phyloP scores from a whole-genome alignment of 2,113 vertebrate genomes.

The Canis aureus region DNA sequence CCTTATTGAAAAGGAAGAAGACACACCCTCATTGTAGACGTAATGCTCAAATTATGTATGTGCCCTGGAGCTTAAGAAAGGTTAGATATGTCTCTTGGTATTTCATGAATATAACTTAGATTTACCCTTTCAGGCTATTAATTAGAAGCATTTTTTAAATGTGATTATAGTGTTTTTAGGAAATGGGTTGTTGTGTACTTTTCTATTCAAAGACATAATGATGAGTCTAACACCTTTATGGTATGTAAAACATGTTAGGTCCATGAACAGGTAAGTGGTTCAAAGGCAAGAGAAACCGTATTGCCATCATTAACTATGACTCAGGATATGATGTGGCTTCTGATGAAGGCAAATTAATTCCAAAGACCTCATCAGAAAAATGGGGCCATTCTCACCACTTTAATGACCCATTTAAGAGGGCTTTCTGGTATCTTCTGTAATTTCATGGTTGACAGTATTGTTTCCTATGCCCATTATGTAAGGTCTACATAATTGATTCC shows the following conservation, averaged over 20 bases:
- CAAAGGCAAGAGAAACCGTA: conserved; percentile 47
- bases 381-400: background rate
- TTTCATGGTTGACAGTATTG: background rate
- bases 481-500: background rate
- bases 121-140: conserved; percentile 49
- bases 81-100: conserved; percentile 33
- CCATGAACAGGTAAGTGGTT: conserved; percentile 46
- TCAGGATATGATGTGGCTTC: background rate
- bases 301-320: background rate
- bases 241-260: conserved; percentile 64
- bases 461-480: background rate
- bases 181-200: conserved; percentile 56
- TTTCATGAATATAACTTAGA: conserved; percentile 60
- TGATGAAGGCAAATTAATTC: conserved; percentile 40
- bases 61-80: conserved; percentile 56
- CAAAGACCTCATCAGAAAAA: background rate
- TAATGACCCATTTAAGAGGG: background rate
- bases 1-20: conserved; percentile 71
- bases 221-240: conserved; percentile 7
- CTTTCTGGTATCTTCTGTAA: background rate
- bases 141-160: conserved; percentile 65
- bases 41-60: conserved; percentile 68
- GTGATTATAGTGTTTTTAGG: conserved; percentile 73
- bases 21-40: conserved; percentile 41
- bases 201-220: conserved; percentile 55